phyloP scores from a whole-genome alignment of 2,888 invertebrate genomes.

The Limnephilus rhombicus region DNA sequence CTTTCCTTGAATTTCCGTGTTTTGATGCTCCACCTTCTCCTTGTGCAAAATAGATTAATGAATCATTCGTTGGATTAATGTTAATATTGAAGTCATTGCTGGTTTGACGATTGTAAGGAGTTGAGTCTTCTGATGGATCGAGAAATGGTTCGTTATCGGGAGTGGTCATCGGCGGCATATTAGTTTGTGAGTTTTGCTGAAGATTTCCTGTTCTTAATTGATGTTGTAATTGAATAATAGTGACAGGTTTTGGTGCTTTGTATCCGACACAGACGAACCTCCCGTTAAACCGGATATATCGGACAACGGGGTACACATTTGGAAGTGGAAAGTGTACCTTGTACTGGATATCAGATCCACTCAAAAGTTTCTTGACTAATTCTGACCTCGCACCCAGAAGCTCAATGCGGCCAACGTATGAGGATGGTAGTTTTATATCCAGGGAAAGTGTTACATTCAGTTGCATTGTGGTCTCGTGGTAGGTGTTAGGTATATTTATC shows the following conservation, averaged over 20 bases:
- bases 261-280: conserved; percentile 70
- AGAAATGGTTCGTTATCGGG: background rate
- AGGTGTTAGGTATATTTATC: conserved; percentile 57
- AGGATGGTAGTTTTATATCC: conserved; percentile 29
- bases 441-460: conserved; percentile 59
- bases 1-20: background rate
- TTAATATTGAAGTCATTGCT: background rate
- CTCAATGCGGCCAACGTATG: conserved; percentile 56
- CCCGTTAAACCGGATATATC: conserved; percentile 70
- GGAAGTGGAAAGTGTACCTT: conserved; percentile 70
- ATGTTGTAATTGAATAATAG: conserved; percentile 70
- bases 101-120: background rate
- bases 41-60: conserved; percentile 14
- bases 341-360: conserved; percentile 69
- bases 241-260: conserved; percentile 68
- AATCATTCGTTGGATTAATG: conserved; percentile 18
- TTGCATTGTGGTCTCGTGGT: conserved; percentile 47
- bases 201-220: conserved; percentile 65
- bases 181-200: conserved; percentile 67
- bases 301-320: conserved; percentile 69
- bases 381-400: conserved; percentile 50
- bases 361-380: conserved; percentile 67
- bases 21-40: background rate
- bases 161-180: background rate
- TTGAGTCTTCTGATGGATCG: background rate